Percentiles rank a stretch among this genome's conserved stretches.
These are phyloP conservation scores for Channa striata DNA, from an alignment of 2,797 vertebrate genomes.

Conservation along the genomic window DNA sequence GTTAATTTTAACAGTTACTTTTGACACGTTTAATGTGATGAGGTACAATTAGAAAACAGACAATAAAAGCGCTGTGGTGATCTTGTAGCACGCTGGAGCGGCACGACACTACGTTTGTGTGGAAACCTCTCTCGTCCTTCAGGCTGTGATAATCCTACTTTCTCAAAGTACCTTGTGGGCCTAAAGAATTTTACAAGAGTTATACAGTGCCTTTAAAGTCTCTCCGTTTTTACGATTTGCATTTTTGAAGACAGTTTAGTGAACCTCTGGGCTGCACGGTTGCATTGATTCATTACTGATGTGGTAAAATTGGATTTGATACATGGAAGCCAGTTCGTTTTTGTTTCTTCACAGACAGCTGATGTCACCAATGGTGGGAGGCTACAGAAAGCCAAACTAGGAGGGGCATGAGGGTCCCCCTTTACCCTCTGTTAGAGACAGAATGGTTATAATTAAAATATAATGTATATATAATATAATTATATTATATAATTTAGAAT, in stretches of 20 bases:
- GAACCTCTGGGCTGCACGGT: conserved; percentile 10
- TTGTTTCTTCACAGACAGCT: not conserved
- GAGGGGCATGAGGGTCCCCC: conserved; percentile 5
- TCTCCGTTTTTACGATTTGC: not conserved
- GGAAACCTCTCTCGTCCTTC: not conserved
- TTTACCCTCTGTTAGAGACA: not conserved
- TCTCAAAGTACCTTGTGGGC: not conserved
- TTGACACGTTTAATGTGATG: not conserved
- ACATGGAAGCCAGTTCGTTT: conserved; percentile 20
- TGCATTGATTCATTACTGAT: conserved; percentile 18
- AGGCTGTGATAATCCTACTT: not conserved
- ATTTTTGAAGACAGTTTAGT: conserved; percentile 12
- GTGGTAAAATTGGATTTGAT: conserved; percentile 21
- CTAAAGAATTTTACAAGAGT: not conserved
- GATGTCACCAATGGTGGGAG: conserved; percentile 5
- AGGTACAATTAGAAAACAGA: too few species aligned
- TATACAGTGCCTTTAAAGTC: not conserved
- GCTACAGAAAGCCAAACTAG: conserved; percentile 23
- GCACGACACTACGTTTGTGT: not conserved
- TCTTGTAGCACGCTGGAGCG: too few species aligned
- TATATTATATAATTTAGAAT: too few species aligned
- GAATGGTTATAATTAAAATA: conserved; percentile 28
- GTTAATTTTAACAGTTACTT: not conserved
- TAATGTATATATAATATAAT: too few species aligned
- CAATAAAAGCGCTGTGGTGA: not conserved